Evolutionary conservation across 2,888 invertebrate species (phyloP), one percentile per base, ranked within the genome.

Genomic region (Thyatira batis): DNA sequence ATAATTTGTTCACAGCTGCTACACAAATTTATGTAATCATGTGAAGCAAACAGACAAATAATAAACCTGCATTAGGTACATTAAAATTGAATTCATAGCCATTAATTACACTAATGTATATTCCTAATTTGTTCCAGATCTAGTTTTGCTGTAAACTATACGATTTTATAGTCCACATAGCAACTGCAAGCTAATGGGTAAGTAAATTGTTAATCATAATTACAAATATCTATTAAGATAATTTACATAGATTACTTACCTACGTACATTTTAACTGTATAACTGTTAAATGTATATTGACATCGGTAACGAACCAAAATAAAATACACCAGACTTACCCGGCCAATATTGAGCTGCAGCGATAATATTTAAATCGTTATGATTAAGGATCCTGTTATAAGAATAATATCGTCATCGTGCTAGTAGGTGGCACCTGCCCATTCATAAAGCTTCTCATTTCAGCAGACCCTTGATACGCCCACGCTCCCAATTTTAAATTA

Each of bases 381-480:
- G 5, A 39, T 6, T 2, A 67, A 75, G 80, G 75, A 73, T 61
- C 62, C 66, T 61, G 64, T 66, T 76, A 72, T 74, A 71, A 73
- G 69, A 78, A 74, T 71, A 67, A 69, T 65, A 69, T 57, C 61
- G 51, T 33, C 61, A 50, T 33, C 59, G 67, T 71, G 64, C 70
- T 82, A 69, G 76, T 71, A 63, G 70, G 72, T 58, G 68, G 64
- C 81, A 84, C 82, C 84, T 84, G 85, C 76, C 81, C 84, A 78
- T 84, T 85, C 81, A 83, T 71, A 67, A 69, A 58, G 57, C 59
- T 49, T 54, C 51, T 46, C 33, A 49, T 20, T 49, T n/a, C n/a
- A n/a, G 33, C 49, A 45, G 50, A 52, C 52, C 23, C 33, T 27
- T 53, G 53, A 52, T 48, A 58, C 60, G 56, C 60, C 60, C 60